Evolutionary conservation across 2,797 vertebrate species (phyloP).

Genomic region (Echiichthys vipera): DNA sequence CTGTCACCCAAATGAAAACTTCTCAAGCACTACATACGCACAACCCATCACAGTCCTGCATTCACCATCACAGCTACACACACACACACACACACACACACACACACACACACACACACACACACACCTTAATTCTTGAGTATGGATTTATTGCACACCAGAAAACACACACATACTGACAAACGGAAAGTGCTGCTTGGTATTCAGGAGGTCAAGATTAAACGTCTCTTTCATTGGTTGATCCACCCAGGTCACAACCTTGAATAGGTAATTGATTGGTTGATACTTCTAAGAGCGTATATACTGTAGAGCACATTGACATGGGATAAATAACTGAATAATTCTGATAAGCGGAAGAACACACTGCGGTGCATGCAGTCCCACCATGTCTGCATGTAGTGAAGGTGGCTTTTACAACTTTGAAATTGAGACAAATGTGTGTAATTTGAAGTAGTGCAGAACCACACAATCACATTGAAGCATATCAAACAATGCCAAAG

Average conservation of each 20-base stretch:
- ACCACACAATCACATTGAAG: conserved; percentile 3
- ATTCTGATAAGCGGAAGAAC: not conserved
- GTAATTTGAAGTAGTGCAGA: conserved; percentile 11
- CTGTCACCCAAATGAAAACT: conserved; percentile 43
- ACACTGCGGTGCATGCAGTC: not conserved
- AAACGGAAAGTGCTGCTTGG: conserved; percentile 13
- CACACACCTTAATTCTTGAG: too few species aligned
- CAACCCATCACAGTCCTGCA: not conserved
- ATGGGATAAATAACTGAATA: conserved; percentile 31
- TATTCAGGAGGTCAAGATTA: conserved; percentile 71
- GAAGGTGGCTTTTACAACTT: conserved; percentile 2
- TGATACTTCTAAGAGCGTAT: conserved; percentile 59
- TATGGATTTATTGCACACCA: too few species aligned
- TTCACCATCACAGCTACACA: not conserved
- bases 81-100: not conserved
- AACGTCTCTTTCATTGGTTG: conserved; percentile 67
- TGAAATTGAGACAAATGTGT: not conserved
- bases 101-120: not conserved
- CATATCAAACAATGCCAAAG: conserved; percentile 18
- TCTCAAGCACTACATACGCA: conserved; percentile 23
- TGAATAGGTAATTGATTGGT: conserved; percentile 68
- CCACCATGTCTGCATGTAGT: too few species aligned
- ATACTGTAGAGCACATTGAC: conserved; percentile 47
- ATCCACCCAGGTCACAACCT: conserved; percentile 64
- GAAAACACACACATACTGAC: conserved; percentile 18